A percentile compares a stretch with the other conserved stretches of the same genome.
These are phyloP conservation scores for Rhinolophus sinicus DNA, from an alignment of 2,113 vertebrate genomes.

Conservation along the genomic window DNA sequence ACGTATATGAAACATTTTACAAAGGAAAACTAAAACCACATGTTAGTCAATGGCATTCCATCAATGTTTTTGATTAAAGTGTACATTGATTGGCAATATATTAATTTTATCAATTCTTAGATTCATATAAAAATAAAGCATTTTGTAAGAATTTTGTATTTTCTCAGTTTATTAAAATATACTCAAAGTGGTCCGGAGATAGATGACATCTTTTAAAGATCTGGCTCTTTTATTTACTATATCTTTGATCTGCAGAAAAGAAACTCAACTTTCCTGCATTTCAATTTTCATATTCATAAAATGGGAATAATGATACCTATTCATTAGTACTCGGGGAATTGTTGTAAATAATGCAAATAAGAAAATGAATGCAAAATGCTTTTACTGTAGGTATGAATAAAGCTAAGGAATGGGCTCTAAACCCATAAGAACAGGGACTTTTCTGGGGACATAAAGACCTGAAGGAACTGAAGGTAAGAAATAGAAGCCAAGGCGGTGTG, in stretches of 20 bases:
- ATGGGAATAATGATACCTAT: not conserved
- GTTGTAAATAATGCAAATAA: not conserved
- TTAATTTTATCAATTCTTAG: not conserved
- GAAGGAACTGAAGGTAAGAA: not conserved
- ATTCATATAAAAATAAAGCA: not conserved
- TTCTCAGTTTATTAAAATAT: not conserved
- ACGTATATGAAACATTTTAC: not conserved
- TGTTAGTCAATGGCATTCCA: not conserved
- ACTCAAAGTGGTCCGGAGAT: not conserved
- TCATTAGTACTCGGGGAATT: not conserved
- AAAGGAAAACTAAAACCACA: not conserved
- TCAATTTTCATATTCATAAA: constrained; percentile 6
- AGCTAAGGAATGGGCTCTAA: not conserved
- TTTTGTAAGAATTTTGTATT: not conserved
- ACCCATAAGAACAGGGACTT: not conserved
- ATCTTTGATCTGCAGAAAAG: not conserved
- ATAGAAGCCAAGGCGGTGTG: not conserved
- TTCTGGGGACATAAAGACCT: not conserved
- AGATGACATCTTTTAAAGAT: not conserved
- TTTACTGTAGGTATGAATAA: not conserved
- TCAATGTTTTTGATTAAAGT: not conserved
- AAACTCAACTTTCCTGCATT: not conserved
- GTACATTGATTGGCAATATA: not conserved
- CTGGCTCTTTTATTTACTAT: not conserved
- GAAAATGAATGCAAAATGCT: not conserved